These are phyloP conservation scores for Scaptodrosophila latifasciaeformis DNA, from an alignment of 2,888 invertebrate genomes.

Conservation along the genomic window DNA sequence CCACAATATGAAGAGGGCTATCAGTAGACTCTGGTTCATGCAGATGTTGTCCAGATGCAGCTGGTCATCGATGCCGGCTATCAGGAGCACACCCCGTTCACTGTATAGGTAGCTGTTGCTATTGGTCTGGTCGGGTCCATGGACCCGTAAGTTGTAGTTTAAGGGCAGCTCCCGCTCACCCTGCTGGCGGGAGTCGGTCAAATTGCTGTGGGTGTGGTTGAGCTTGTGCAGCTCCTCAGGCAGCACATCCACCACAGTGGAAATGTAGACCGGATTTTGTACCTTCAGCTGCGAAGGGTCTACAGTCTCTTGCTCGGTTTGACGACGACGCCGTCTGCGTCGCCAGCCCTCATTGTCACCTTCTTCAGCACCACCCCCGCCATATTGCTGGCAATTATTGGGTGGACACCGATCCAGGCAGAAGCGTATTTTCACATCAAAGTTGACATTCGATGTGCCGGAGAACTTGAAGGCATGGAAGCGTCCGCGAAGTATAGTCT, in stretches of 20 bases:
- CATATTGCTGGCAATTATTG: slow-evolving; percentile 76
- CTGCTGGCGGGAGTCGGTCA: too few species aligned
- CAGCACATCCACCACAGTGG: slow-evolving; percentile 66
- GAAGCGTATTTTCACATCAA: slow-evolving; percentile 88
- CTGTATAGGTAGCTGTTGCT: slow-evolving; percentile 78
- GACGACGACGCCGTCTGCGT: slow-evolving; percentile 35
- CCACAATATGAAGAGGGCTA: slow-evolving; percentile 81
- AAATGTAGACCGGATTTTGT: slow-evolving; percentile 71
- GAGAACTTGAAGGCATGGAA: slow-evolving; percentile 93
- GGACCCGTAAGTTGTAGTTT: slow-evolving; percentile 78
- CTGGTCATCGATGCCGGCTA: slow-evolving; percentile 77
- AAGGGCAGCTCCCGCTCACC: slow-evolving; percentile 66
- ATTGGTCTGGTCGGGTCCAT: slow-evolving; percentile 78
- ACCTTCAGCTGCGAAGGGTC: slow-evolving; percentile 48
- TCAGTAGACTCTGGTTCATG: slow-evolving; percentile 80
- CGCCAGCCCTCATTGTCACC: slow-evolving; percentile 26
- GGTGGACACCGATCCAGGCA: slow-evolving; percentile 82
- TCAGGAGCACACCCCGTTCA: slow-evolving; percentile 77
- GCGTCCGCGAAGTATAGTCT: slow-evolving; percentile 77
- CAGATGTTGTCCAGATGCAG: slow-evolving; percentile 74
- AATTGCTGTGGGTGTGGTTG: neutral
- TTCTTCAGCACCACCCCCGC: slow-evolving; percentile 17
- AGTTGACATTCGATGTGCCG: slow-evolving; percentile 86
- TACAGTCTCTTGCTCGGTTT: slow-evolving; percentile 23
- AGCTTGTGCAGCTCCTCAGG: slow-evolving; percentile 34